phyloP scores from a whole-genome alignment of 2,797 vertebrate genomes.

The Galago senegalensis region DNA sequence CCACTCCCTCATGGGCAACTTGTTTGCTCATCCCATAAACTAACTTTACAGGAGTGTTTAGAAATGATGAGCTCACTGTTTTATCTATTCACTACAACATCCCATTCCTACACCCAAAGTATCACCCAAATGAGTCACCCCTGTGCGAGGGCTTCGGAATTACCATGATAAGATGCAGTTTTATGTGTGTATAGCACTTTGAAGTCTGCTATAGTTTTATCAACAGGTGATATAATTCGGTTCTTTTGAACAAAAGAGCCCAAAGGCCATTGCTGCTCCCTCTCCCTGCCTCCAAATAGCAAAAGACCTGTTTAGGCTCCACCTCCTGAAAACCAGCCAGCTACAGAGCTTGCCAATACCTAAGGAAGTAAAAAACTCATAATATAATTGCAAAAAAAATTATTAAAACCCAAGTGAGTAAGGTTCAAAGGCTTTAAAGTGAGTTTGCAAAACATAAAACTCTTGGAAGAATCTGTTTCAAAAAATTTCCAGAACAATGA shows the following conservation, averaged over 20 bases:
- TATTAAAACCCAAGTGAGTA: not conserved
- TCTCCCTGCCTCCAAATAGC: not conserved
- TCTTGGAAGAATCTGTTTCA: constrained; percentile 28
- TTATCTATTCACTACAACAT: not conserved
- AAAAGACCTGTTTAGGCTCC: not conserved
- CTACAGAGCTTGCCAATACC: constrained; percentile 6
- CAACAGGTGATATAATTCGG: not conserved
- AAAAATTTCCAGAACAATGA: constrained; percentile 51
- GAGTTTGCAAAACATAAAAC: constrained; percentile 38
- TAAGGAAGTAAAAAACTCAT: constrained; percentile 42
- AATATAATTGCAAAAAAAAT: not conserved
- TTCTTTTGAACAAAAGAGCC: constrained; percentile 27
- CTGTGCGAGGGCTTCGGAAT: not conserved
- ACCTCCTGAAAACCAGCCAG: not conserved
- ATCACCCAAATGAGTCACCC: not conserved
- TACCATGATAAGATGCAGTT: not conserved
- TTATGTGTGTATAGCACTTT: not conserved
- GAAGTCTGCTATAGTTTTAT: not conserved
- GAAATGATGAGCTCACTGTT: not conserved
- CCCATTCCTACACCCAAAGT: not conserved
- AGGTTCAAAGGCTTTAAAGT: constrained; percentile 3
- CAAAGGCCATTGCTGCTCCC: not conserved
- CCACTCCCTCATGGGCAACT: not conserved
- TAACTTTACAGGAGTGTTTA: not conserved
- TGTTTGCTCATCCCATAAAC: constrained; percentile 10